Percentiles rank a stretch among this genome's conserved stretches.
Conservation (phyloP, 2,113 vertebrate genomes). For the Protomyctophum bolini region DNA sequence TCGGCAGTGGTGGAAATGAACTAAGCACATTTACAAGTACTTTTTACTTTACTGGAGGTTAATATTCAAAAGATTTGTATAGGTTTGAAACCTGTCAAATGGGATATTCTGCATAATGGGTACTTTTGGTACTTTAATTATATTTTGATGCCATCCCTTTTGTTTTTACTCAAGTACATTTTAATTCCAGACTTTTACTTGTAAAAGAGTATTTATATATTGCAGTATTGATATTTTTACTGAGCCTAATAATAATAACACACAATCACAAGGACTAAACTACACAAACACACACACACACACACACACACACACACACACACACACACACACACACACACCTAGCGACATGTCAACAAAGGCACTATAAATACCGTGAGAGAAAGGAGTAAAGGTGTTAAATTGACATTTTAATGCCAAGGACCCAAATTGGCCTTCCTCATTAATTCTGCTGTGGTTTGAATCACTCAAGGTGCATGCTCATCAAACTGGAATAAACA, state of each 20-base stretch:
- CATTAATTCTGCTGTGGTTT: conserved; percentile 1
- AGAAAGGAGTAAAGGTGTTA: conserved; percentile 4
- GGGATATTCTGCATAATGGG: no score
- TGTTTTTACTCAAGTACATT: no score
- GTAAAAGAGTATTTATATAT: no score
- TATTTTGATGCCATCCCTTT: no score
- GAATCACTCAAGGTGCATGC: background rate
- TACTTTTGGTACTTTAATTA: no score
- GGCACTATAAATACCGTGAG: background rate
- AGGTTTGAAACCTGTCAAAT: no score
- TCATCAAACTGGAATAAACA: background rate
- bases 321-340: background rate
- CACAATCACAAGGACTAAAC: conserved; percentile 38
- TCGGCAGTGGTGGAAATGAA: conserved; percentile 19
- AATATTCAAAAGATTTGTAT: no score
- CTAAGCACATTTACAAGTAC: no score
- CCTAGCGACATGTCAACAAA: background rate
- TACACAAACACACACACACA: no score
- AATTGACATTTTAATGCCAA: conserved; percentile 9
- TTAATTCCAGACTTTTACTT: no score
- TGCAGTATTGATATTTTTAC: background rate
- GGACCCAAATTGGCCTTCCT: background rate
- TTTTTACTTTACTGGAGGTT: no score
- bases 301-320: no score
- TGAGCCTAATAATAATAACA: conserved; percentile 29